A percentile compares a stretch with the other conserved stretches of the same genome.
Conservation (phyloP, 2,888 invertebrate genomes). For the Nasonovia ribisnigri region DNA sequence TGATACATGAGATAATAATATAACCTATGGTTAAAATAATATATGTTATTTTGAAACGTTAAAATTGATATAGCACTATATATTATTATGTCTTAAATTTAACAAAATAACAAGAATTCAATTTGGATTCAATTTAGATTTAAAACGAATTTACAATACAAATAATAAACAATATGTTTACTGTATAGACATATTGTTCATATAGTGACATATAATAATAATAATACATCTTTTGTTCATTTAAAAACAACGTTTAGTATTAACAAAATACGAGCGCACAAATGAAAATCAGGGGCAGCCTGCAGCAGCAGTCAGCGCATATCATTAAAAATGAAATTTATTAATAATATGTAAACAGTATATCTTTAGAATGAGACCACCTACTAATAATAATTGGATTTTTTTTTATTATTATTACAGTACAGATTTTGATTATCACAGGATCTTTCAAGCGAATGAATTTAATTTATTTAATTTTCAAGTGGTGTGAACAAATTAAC, state of each 20-base stretch:
- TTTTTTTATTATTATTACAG: neutral
- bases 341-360: neutral
- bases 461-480: neutral
- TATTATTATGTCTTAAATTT: neutral
- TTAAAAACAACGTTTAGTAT: neutral
- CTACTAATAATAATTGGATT: neutral
- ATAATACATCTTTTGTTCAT: neutral
- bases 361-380: neutral
- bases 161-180: neutral
- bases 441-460: neutral
- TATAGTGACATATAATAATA: neutral
- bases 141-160: neutral
- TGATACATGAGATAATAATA: neutral
- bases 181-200: neutral
- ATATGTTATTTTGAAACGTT: neutral
- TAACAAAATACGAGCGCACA: neutral
- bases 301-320: neutral
- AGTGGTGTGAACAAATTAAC: neutral
- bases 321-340: neutral
- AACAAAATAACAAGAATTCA: neutral
- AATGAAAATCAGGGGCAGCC: neutral
- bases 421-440: neutral
- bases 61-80: neutral
- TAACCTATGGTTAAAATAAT: neutral
- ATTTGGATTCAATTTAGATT: constrained; percentile 7